phyloP scores from a whole-genome alignment of 2,888 invertebrate genomes.

The Lithophane ornitopus region DNA sequence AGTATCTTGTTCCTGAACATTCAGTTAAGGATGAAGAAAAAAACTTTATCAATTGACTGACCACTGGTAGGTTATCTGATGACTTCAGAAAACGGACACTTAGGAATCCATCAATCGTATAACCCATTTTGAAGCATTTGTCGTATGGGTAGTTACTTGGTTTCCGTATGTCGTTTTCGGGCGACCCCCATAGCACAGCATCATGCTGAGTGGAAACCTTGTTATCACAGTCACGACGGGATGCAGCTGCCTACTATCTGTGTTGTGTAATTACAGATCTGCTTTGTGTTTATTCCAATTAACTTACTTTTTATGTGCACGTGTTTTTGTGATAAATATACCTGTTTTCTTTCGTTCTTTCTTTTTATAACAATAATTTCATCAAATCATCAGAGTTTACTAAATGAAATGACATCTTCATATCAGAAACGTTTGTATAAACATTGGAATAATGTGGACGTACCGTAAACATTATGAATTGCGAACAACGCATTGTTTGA shows the following conservation, averaged over 20 bases:
- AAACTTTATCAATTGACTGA: neutral
- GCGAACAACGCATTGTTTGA: constrained; percentile 32
- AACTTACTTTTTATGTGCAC: neutral
- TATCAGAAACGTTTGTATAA: constrained; percentile 14
- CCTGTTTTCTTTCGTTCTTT: neutral
- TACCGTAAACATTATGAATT: constrained; percentile 28
- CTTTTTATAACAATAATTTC: neutral
- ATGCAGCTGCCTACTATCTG: neutral
- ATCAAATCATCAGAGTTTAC: constrained; percentile 2
- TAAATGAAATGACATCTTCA: constrained; percentile 24
- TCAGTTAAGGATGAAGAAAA: neutral
- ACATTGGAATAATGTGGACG: constrained; percentile 29
- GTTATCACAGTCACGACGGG: neutral
- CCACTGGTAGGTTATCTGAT: neutral
- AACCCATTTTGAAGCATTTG: neutral
- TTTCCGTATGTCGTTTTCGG: neutral
- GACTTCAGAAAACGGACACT: neutral
- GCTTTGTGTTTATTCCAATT: neutral
- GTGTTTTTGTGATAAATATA: neutral
- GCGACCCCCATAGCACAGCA: neutral
- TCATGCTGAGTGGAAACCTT: neutral
- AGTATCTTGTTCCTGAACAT: neutral
- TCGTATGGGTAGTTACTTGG: neutral
- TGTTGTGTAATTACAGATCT: neutral
- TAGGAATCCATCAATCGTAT: neutral